Evolutionary conservation across 2,797 vertebrate species (phyloP).

Genomic region (Decapterus maruadsi): DNA sequence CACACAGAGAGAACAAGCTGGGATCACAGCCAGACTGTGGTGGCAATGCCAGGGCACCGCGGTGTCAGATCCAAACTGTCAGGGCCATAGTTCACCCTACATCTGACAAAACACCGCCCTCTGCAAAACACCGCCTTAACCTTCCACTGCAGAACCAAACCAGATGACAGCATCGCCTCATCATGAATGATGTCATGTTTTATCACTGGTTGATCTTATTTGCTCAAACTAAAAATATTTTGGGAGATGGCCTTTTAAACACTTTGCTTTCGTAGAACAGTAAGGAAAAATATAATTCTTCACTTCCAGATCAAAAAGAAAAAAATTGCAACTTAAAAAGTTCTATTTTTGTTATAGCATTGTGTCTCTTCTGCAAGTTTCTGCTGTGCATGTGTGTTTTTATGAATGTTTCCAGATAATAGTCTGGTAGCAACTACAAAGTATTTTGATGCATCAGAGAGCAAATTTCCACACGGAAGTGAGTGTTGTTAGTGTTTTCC

Average conservation of each 20-base stretch:
- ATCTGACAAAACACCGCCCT: background rate
- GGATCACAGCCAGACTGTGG: slow-evolving; percentile 47
- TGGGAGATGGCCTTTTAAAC: too few relatives aligned
- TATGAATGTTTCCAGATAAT: background rate
- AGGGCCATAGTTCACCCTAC: background rate
- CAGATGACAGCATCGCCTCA: background rate
- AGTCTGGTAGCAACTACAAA: too few relatives aligned
- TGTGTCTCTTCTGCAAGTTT: background rate
- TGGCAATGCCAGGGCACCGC: slow-evolving; percentile 31
- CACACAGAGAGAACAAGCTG: slow-evolving; percentile 37
- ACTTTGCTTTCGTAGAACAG: too few relatives aligned
- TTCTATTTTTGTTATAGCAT: too few relatives aligned
- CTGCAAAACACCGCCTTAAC: background rate
- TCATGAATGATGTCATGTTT: background rate
- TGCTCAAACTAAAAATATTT: too few relatives aligned
- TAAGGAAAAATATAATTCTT: too few relatives aligned
- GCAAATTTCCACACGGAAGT: background rate
- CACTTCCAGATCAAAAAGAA: too few relatives aligned
- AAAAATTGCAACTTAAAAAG: too few relatives aligned
- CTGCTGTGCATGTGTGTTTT: background rate
- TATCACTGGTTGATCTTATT: too few relatives aligned
- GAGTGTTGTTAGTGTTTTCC: background rate
- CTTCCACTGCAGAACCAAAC: background rate
- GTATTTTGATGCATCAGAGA: background rate
- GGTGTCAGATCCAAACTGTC: slow-evolving; percentile 27